These are phyloP conservation scores for Lasiurus borealis DNA, from an alignment of 2,113 vertebrate genomes.

Conservation along the genomic window DNA sequence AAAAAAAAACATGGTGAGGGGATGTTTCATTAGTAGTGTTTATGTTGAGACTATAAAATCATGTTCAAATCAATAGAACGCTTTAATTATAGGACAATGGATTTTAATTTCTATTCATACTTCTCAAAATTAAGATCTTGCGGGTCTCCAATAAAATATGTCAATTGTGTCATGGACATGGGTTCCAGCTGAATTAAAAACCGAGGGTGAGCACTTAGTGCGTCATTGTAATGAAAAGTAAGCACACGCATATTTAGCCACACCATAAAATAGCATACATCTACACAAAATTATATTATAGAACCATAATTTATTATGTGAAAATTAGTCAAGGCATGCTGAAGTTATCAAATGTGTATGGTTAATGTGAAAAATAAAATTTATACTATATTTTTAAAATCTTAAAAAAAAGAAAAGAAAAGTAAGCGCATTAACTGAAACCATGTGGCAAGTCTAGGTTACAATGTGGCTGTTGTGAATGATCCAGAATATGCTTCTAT, in stretches of 20 bases:
- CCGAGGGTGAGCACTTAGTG: neutral
- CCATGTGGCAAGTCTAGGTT: neutral
- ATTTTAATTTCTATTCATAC: neutral
- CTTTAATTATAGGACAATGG: neutral
- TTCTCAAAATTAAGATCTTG: neutral
- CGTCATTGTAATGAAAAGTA: neutral
- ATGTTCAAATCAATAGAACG: neutral
- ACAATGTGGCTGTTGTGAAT: neutral
- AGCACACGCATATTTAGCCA: neutral
- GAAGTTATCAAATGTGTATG: neutral
- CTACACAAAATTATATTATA: neutral
- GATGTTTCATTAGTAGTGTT: neutral
- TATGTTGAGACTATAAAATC: neutral
- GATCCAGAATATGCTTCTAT: neutral
- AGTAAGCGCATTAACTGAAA: neutral
- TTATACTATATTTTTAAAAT: no score
- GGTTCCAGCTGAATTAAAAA: neutral
- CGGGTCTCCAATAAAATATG: neutral
- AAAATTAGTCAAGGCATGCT: neutral
- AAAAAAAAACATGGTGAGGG: neutral
- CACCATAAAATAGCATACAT: neutral
- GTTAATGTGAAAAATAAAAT: neutral
- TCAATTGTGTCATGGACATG: neutral
- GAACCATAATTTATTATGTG: neutral
- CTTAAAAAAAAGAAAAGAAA: no score